phyloP scores from a whole-genome alignment of 2,888 invertebrate species.

The Xestia c-nigrum region DNA sequence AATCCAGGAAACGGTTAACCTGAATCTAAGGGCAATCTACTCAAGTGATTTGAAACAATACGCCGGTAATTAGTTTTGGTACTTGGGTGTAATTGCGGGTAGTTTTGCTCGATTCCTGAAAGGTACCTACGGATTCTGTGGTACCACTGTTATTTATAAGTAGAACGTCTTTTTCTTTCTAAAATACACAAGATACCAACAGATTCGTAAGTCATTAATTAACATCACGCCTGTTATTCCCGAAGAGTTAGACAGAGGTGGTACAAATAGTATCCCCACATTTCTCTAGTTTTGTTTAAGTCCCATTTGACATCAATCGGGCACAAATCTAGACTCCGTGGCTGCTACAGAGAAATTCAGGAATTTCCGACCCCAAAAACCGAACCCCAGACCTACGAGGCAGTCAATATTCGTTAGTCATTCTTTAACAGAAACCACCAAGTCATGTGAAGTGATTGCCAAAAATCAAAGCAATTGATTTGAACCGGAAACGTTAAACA shows the following conservation, averaged over 20 bases:
- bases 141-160: not conserved
- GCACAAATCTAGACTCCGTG: too few relatives aligned
- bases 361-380: too few relatives aligned
- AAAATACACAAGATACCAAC: not conserved
- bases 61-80: constrained; percentile 40
- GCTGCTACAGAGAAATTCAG: too few relatives aligned
- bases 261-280: too few relatives aligned
- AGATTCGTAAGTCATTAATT: not conserved
- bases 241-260: too few relatives aligned
- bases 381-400: too few relatives aligned
- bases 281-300: too few relatives aligned
- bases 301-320: too few relatives aligned
- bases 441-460: not conserved
- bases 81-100: constrained; percentile 31
- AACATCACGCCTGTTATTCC: too few relatives aligned
- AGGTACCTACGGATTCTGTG: not conserved
- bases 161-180: not conserved
- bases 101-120: not conserved
- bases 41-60: constrained; percentile 54
- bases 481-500: constrained; percentile 24
- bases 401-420: not conserved
- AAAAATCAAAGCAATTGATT: not conserved
- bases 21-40: constrained; percentile 52
- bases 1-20: constrained; percentile 54
- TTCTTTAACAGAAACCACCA: not conserved